Evolutionary conservation across 1,140 invertebrate genomes (phyloP), one percentile per base, ranked within the genome.

Genomic region (Diplogasteroides magnus): DNA sequence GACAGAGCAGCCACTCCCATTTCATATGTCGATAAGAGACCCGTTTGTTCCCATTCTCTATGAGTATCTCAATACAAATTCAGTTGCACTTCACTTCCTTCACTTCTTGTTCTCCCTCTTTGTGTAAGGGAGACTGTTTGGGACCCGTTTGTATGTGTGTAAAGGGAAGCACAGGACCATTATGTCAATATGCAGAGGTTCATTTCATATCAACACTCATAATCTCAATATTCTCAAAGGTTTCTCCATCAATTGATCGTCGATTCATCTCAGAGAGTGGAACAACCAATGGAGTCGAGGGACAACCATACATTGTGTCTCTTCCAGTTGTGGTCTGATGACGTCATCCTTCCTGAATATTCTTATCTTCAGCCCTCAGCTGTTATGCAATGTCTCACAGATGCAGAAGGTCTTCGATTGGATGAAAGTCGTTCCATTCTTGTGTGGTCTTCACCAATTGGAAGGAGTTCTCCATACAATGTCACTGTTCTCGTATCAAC

Each of bases 61-160:
- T n/a, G 1, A 56, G 1, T 3, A 29, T 2, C 25, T 48, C 1
- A 65, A 55, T 37, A n/a, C 28, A n/a, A 25, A 62, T 55, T 57
- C 62, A 71, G 69, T 56, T 71, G 15, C 69, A 71, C 27, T 71
- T 71, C 63, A 71, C 69, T 6, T 15, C 64, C 1, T 71, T 64
- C 57, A 58, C 64, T 58, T 31, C 61, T n/a, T 71, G 69, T 63
- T 31, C 61, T 11, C 63, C 55, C 1, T 58, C 69, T 0, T 23
- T 71, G 19, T 71, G 69, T 29, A 61, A 71, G 48, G 69, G 69
- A 19, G 64, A 62, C 6, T 71, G 69, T 66, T 26, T 66, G 2
- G 69, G 69, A 27, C 69, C 69, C 1, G 27, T 71, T 3, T 71
- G 69, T 28, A 60, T 71, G 25, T 71, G 69, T 61, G 31, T 63